A percentile compares a stretch with the other conserved stretches of the same genome.
These are phyloP conservation scores for Oophaga pumilio DNA, from an alignment of 2,113 vertebrate species.

Conservation along the genomic window DNA sequence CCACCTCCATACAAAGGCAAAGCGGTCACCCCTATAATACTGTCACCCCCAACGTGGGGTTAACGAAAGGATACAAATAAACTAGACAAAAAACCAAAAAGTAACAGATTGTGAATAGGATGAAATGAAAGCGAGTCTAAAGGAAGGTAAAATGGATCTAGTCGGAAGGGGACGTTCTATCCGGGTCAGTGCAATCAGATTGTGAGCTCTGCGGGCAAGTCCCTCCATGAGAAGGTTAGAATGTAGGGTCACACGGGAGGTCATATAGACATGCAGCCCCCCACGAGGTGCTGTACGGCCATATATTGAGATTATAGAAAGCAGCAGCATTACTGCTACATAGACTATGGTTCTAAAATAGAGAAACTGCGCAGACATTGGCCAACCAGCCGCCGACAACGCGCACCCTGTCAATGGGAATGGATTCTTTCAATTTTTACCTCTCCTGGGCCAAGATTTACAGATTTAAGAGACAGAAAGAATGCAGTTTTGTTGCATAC, in stretches of 20 bases:
- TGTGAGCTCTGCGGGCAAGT: not conserved
- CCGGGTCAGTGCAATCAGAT: not conserved
- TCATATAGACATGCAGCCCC: not conserved
- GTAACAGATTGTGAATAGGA: not conserved
- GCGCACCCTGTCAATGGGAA: no score
- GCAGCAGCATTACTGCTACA: no score
- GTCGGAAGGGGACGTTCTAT: not conserved
- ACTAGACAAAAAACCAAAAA: not conserved
- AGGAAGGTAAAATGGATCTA: not conserved
- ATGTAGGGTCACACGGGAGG: not conserved
- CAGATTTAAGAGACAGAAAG: no score
- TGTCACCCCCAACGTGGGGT: slow-evolving; percentile 18
- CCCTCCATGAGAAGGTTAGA: not conserved
- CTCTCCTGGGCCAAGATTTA: no score
- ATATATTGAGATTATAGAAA: no score
- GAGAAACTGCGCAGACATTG: no score
- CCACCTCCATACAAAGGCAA: slow-evolving; percentile 22
- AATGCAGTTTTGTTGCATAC: no score
- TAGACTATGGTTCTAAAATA: no score
- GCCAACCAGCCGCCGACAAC: no score
- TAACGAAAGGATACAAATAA: slow-evolving; percentile 29
- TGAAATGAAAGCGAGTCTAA: not conserved
- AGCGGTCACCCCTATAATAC: slow-evolving; percentile 27
- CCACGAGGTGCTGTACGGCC: no score
- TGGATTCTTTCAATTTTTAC: no score